Evolutionary conservation across 2,113 vertebrate genomes (phyloP).

Genomic region (Vombatus ursinus): DNA sequence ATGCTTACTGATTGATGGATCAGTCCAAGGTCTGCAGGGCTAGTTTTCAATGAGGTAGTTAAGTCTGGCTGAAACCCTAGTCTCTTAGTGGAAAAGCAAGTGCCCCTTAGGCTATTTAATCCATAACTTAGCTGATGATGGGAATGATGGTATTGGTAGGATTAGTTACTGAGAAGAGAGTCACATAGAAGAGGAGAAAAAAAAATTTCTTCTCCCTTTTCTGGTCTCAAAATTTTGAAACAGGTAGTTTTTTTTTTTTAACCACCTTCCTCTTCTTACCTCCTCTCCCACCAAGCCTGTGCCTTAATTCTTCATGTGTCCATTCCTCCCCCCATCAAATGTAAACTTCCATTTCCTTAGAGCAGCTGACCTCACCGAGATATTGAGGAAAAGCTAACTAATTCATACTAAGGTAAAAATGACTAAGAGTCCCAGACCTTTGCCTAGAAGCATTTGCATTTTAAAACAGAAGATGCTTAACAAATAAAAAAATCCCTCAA

Average conservation of each 20-base stretch:
- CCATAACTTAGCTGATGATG: not conserved
- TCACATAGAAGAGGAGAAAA: not conserved
- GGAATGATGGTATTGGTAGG: not conserved
- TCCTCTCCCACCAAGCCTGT: not conserved
- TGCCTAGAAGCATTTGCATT: not conserved
- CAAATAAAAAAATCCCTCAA: not conserved
- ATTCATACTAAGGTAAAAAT: not conserved
- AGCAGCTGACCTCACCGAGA: not conserved
- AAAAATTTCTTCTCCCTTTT: not conserved
- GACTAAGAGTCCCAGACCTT: not conserved
- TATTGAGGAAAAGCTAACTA: not conserved
- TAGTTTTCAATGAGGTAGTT: not conserved
- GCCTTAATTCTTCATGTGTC: not conserved
- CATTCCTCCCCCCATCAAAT: not conserved
- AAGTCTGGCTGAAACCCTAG: not conserved
- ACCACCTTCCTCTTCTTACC: not conserved
- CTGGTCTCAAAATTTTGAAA: not conserved
- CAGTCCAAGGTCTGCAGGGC: not conserved
- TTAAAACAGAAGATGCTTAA: not conserved
- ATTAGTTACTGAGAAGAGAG: not conserved
- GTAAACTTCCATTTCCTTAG: not conserved
- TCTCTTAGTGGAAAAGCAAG: not conserved
- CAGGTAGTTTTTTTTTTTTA: not conserved
- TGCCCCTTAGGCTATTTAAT: not conserved
- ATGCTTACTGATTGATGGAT: not conserved